phyloP scores from a whole-genome alignment of 1,140 invertebrate genomes.

The Trichonephila clavipes region DNA sequence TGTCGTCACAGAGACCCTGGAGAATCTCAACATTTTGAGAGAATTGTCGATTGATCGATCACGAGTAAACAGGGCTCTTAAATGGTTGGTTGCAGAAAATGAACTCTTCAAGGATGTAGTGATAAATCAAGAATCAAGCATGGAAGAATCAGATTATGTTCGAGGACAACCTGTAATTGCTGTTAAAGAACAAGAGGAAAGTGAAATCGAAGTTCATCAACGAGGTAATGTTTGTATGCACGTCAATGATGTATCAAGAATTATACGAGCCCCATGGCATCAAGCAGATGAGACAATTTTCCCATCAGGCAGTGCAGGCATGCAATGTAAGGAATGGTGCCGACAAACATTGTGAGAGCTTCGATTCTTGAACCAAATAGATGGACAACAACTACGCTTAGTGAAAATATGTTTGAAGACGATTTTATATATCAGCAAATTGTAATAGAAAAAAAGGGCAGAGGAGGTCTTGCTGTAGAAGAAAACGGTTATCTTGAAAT shows the following conservation, averaged over 20 bases:
- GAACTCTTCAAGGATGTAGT: conserved; percentile 52
- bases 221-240: background rate
- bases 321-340: background rate
- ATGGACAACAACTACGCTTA: conserved; percentile 33
- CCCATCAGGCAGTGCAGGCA: background rate
- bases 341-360: conserved; percentile 56
- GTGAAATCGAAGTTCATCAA: conserved; percentile 10
- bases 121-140: background rate
- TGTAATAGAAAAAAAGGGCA: background rate
- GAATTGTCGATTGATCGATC: conserved; percentile 54
- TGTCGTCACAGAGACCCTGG: conserved; percentile 62
- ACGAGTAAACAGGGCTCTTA: conserved; percentile 56
- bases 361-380: background rate
- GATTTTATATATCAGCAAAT: conserved; percentile 61
- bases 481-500: conserved; percentile 21
- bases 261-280: conserved; percentile 62
- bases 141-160: conserved; percentile 20
- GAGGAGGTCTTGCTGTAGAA: conserved; percentile 12
- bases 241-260: conserved; percentile 42
- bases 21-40: conserved; percentile 59
- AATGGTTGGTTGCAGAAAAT: conserved; percentile 68
- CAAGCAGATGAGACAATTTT: conserved; percentile 61
- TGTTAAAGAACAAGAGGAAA: background rate
- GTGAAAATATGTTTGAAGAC: conserved; percentile 50
- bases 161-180: background rate